Conservation (phyloP, 30 jellyfish, hydroid and myxozoan genomes). For the Turritopsis dohrnii region DNA sequence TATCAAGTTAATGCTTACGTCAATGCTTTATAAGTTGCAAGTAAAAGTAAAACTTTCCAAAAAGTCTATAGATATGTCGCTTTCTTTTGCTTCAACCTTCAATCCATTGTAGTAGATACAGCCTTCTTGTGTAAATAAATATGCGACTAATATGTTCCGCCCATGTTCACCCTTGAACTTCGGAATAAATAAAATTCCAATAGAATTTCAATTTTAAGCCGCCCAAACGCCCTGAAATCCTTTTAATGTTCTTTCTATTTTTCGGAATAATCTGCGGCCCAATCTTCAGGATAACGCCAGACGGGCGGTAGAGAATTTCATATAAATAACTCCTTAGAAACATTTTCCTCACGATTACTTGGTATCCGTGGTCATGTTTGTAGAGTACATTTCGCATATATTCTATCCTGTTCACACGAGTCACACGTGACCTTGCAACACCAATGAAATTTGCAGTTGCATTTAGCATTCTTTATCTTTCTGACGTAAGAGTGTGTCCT, state of each 20-base stretch:
- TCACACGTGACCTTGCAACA: constrained; percentile 66
- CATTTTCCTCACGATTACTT: background rate
- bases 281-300: background rate
- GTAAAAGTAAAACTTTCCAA: too few relatives aligned
- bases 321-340: background rate
- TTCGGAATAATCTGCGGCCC: background rate
- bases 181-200: background rate
- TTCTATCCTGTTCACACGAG: constrained; percentile 32
- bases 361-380: background rate
- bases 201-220: background rate
- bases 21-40: too few relatives aligned
- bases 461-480: constrained; percentile 36
- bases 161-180: background rate
- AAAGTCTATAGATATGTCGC: too few relatives aligned
- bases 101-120: too few relatives aligned
- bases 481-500: constrained; percentile 38
- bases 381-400: constrained; percentile 24
- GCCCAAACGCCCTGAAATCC: background rate
- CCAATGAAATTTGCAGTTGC: constrained; percentile 74
- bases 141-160: background rate
- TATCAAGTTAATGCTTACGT: too few relatives aligned
- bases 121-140: background rate
- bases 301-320: background rate
- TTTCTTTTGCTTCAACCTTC: too few relatives aligned
- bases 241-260: background rate